Percentiles rank a stretch among this genome's conserved stretches.
Conservation (phyloP, 2,888 invertebrate species). For the Eristalis arbustorum region DNA sequence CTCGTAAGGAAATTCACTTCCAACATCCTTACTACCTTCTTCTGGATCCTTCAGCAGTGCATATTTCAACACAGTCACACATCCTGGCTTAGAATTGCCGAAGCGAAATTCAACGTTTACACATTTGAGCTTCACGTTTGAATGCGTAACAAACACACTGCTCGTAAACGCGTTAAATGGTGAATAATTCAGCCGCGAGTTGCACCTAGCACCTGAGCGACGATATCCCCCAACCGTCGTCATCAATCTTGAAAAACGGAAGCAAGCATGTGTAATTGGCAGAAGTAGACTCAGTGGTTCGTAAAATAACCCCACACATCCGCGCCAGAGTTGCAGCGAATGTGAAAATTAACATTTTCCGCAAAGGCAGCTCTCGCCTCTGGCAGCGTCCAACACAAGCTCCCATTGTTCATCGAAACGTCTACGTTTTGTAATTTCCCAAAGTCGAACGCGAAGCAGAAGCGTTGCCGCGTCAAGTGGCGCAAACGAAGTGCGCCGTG, state of each 20-base stretch:
- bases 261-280: conserved; percentile 12
- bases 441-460: conserved; percentile 4
- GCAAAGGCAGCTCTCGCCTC: background rate
- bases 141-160: background rate
- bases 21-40: no score
- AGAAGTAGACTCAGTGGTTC: conserved; percentile 24
- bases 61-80: no score
- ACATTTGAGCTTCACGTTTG: background rate
- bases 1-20: no score
- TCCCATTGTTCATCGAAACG: conserved; percentile 18
- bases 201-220: background rate
- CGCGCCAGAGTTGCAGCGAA: background rate
- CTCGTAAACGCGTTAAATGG: conserved; percentile 25
- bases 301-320: conserved; percentile 33
- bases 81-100: no score
- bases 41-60: no score
- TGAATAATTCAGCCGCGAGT: conserved; percentile 17
- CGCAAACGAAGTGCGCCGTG: conserved; percentile 2
- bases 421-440: conserved; percentile 10
- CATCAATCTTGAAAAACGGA: background rate
- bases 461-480: background rate
- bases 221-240: background rate
- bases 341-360: conserved; percentile 59
- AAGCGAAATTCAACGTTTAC: background rate
- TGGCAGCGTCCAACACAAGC: conserved; percentile 2